Evolutionary conservation across 2,797 vertebrate genomes (phyloP).

Genomic region (Gambusia yucatana): DNA sequence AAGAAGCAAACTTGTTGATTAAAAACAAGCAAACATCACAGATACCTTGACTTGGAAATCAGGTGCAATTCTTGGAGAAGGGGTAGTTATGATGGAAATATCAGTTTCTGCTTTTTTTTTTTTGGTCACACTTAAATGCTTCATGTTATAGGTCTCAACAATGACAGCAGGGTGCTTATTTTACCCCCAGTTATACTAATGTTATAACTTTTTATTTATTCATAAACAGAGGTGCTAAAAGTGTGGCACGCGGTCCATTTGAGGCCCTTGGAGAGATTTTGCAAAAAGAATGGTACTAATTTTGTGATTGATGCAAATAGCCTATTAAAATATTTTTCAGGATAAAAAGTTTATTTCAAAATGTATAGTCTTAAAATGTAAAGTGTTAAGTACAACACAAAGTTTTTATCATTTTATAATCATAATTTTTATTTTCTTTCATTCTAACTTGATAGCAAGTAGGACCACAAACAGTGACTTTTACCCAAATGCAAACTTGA

Average conservation of each 20-base stretch:
- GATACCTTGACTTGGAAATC: slow-evolving; percentile 40
- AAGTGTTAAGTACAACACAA: not conserved
- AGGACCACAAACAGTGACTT: not conserved
- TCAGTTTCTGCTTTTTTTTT: not conserved
- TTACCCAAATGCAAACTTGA: not conserved
- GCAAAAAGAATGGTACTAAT: not conserved
- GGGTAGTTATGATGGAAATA: slow-evolving; percentile 12
- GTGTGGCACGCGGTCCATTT: not conserved
- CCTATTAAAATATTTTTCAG: not conserved
- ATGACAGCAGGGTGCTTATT: not conserved
- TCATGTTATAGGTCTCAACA: not conserved
- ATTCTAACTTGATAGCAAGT: not conserved
- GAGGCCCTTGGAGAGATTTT: not conserved
- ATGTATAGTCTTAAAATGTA: not conserved
- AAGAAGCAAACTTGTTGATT: slow-evolving; percentile 67
- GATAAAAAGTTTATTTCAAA: not conserved
- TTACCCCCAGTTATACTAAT: not conserved
- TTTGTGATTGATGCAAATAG: not conserved
- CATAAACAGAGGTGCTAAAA: not conserved
- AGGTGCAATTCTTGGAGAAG: slow-evolving; percentile 33
- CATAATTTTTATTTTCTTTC: not conserved
- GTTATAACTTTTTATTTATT: not conserved
- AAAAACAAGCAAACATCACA: slow-evolving; percentile 21
- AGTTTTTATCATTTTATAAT: not conserved
- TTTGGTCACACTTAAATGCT: not conserved